These are phyloP conservation scores for Achatina immaculata DNA, from an alignment of 1,140 invertebrate species.

Conservation along the genomic window DNA sequence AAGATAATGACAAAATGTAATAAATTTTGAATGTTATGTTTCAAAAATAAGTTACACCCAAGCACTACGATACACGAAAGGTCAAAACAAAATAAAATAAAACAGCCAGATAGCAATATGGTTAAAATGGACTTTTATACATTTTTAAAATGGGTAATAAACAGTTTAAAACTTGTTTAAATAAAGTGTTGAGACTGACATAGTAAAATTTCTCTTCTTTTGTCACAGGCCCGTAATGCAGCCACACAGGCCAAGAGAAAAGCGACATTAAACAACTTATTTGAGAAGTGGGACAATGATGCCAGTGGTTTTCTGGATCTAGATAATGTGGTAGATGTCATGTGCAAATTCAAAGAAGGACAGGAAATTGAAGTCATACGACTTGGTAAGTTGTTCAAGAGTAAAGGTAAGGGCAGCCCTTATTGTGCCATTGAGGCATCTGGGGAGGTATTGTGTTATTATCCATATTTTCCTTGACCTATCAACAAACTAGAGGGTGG, in stretches of 20 bases:
- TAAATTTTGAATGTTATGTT: too few species aligned
- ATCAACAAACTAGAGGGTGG: too few species aligned
- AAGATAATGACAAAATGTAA: too few species aligned
- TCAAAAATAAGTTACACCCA: too few species aligned
- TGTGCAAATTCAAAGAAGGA: constrained; percentile 69
- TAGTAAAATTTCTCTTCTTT: too few species aligned
- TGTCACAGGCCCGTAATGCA: constrained; percentile 60
- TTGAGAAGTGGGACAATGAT: constrained; percentile 72
- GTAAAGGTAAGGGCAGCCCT: too few species aligned
- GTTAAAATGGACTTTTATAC: constrained; percentile 16
- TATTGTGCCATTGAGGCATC: too few species aligned
- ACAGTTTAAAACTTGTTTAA: neutral
- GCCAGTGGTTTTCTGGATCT: constrained; percentile 68
- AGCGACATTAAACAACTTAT: constrained; percentile 62
- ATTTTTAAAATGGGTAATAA: constrained; percentile 9
- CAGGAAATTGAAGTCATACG: constrained; percentile 61
- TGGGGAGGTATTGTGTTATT: too few species aligned
- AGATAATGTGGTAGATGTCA: constrained; percentile 64
- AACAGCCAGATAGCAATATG: too few species aligned
- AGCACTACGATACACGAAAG: too few species aligned
- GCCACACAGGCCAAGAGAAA: constrained; percentile 62
- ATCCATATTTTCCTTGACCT: too few species aligned
- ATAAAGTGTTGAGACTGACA: neutral
- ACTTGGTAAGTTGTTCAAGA: constrained; percentile 51
- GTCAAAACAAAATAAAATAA: too few species aligned